Base-by-base conservation (phyloP, 2,797 vertebrate genomes). In the Diglossa cyanea region DNA sequence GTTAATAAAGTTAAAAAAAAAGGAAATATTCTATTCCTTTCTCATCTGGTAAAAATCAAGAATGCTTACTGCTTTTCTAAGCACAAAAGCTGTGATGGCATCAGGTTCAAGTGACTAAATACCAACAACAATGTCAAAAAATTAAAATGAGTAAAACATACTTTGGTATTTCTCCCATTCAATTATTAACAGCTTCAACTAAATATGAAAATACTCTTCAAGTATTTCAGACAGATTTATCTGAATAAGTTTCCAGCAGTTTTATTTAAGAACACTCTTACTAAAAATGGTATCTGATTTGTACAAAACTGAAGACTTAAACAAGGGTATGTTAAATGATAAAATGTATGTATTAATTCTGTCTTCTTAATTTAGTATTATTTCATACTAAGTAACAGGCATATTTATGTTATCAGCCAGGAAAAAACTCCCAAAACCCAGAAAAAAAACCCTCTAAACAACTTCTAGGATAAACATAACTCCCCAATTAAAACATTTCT, bases 361-460 rank as follows among this genome's bases (percentile, higher is more conserved):
- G 30, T 24, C 21, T 39, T 76, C 24, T 35, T 61, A 26, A 77
- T 39, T 62, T 40, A 62, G 8, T 51, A 80, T 30, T 48, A 47
- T 51, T 81, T 89, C 62, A 75, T 33, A 44, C 17, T 45, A 90
- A 63, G 26, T 42, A 65, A 54, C 28, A 76, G 42, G 26, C n/a
- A 39, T 19, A 40, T 48, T 88, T 83, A 58, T 25, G 1, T 42
- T 87, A 47, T 15, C 16, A 47, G 21, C 10, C 28, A 31, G 15
- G 6, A 5, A 42, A 74, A 74, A 57, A 23, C 1, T 5, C 20
- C 3, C 13, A 17, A 62, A 48, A 25, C 23, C 4, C 3, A 21
- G 20, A 3, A 18, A 57, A 50, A 63, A 45, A 1, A 0, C 17
- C 1, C 5, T 7, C 17, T 6, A 14, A 76, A 33, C 21, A 33